These are phyloP conservation scores for Agrenia bidenticulata DNA, from an alignment of 2,888 invertebrate genomes.

Conservation along the genomic window DNA sequence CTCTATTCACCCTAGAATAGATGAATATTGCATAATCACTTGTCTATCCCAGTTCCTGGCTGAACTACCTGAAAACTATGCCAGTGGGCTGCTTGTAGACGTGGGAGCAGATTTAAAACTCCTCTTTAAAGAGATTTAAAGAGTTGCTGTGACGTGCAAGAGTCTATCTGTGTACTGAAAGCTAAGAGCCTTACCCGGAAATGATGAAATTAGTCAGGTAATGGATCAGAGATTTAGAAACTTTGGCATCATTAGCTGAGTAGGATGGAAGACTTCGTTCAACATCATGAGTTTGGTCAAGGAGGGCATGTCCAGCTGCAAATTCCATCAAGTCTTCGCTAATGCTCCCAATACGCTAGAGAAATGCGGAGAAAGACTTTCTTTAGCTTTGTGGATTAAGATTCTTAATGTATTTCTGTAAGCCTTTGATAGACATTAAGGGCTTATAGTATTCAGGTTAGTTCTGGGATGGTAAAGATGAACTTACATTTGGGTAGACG, in stretches of 20 bases:
- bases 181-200: conserved; percentile 45
- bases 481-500: conserved; percentile 69
- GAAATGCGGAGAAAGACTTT: neutral
- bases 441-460: too few relatives aligned
- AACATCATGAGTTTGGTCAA: conserved; percentile 37
- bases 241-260: conserved; percentile 48
- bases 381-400: neutral
- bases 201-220: conserved; percentile 53
- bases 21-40: too few relatives aligned
- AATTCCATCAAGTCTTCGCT: conserved; percentile 52
- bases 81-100: too few relatives aligned
- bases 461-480: too few relatives aligned
- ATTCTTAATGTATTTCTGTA: neutral
- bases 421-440: too few relatives aligned
- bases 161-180: too few relatives aligned
- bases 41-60: too few relatives aligned
- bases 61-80: too few relatives aligned
- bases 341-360: conserved; percentile 51
- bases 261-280: conserved; percentile 51
- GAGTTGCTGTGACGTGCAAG: too few relatives aligned
- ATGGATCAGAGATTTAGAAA: conserved; percentile 49
- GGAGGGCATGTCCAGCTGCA: conserved; percentile 51
- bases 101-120: too few relatives aligned
- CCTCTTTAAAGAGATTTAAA: too few relatives aligned
- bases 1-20: neutral